A percentile compares a stretch with the other conserved stretches of the same genome.
Evolutionary conservation across 1,140 invertebrate genomes (phyloP).

Genomic region (Brachionus angularis): DNA sequence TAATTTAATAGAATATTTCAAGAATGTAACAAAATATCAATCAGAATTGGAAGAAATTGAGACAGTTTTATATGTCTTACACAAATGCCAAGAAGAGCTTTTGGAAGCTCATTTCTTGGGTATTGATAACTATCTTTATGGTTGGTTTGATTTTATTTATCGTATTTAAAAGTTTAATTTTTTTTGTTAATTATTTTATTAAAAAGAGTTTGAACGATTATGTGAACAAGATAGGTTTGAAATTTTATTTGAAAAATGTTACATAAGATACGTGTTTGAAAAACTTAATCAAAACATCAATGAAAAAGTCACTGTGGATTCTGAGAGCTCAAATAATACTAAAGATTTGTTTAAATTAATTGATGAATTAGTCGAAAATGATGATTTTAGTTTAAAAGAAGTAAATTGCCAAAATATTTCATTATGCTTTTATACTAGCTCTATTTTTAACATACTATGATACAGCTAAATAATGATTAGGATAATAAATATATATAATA

Average conservation of each 20-base stretch:
- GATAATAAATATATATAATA: too few relatives aligned
- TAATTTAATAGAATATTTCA: slow-evolving; percentile 24
- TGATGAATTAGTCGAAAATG: neutral
- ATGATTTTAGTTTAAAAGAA: neutral
- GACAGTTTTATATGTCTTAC: neutral
- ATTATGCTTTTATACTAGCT: too few relatives aligned
- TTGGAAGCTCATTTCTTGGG: slow-evolving; percentile 27
- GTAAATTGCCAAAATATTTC: too few relatives aligned
- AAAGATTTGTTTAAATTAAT: slow-evolving; percentile 2
- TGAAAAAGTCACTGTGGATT: neutral
- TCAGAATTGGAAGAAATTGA: slow-evolving; percentile 10
- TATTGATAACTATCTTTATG: slow-evolving; percentile 3
- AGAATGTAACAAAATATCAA: neutral
- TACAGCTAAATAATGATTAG: too few relatives aligned
- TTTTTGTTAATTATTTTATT: neutral
- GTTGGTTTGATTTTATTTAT: neutral
- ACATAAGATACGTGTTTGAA: slow-evolving; percentile 24
- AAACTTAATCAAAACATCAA: neutral
- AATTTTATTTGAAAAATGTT: slow-evolving; percentile 41
- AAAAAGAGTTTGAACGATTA: slow-evolving; percentile 2
- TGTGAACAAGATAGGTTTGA: slow-evolving; percentile 35
- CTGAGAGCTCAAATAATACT: neutral
- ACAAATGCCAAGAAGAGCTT: slow-evolving; percentile 34
- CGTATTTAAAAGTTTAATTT: neutral
- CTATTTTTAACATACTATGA: too few relatives aligned